A percentile compares a stretch with the other conserved stretches of the same genome.
Evolutionary conservation across 1,140 invertebrate species (phyloP).

Genomic region (Calosoma granatense): DNA sequence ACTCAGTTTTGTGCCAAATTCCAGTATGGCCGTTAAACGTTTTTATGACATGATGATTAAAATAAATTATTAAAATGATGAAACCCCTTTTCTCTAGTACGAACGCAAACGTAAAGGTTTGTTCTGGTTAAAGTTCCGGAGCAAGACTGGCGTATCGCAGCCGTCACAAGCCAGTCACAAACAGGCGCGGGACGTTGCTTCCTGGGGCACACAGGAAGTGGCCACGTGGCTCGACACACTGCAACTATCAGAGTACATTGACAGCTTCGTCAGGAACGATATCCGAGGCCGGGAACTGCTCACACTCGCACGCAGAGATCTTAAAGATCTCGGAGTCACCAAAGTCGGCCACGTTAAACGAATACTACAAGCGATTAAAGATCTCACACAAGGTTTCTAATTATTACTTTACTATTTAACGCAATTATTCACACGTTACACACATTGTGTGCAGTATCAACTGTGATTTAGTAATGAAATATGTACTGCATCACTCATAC

Average conservation of each 20-base stretch:
- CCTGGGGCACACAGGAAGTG: constrained; percentile 63
- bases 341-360: constrained; percentile 93
- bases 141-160: constrained; percentile 30
- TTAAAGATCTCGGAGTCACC: constrained; percentile 82
- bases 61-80: constrained; percentile 9
- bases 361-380: constrained; percentile 84
- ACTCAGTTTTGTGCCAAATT: no score
- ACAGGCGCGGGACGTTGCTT: constrained; percentile 38
- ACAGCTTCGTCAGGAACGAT: constrained; percentile 79
- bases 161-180: constrained; percentile 33
- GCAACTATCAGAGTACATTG: constrained; percentile 77
- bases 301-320: constrained; percentile 70
- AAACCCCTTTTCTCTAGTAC: constrained; percentile 27
- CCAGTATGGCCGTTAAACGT: not conserved
- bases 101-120: constrained; percentile 48
- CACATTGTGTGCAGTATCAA: no score
- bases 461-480: no score
- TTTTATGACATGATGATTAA: not conserved
- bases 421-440: not conserved
- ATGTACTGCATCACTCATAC: no score
- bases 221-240: constrained; percentile 79
- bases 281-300: constrained; percentile 84
- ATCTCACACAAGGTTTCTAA: constrained; percentile 45
- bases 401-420: constrained; percentile 10
- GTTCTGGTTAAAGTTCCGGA: constrained; percentile 49